phyloP scores from a whole-genome alignment of 2,888 invertebrate species.

The Erebia epiphron region DNA sequence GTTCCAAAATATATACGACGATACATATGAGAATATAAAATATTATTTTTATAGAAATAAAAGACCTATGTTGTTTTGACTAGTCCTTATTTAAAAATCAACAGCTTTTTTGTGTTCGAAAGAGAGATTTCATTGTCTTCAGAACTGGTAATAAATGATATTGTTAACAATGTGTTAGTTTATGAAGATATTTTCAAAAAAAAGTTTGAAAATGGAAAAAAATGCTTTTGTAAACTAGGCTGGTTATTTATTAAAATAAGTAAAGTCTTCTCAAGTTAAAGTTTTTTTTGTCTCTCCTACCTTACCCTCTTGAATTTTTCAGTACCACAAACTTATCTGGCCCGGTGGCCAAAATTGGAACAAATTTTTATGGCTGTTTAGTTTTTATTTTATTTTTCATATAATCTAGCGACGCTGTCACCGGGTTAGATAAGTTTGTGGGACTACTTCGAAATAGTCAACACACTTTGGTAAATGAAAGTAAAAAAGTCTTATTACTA shows the following conservation, averaged over 20 bases:
- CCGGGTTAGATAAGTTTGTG: too few relatives aligned
- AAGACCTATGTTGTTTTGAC: slow-evolving; percentile 54
- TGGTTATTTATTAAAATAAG: slow-evolving; percentile 79
- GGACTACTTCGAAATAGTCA: too few relatives aligned
- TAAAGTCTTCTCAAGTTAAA: slow-evolving; percentile 69
- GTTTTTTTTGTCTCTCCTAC: slow-evolving; percentile 18
- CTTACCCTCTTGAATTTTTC: too few relatives aligned
- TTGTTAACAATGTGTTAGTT: slow-evolving; percentile 32
- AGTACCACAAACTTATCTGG: too few relatives aligned
- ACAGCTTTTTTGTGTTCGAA: slow-evolving; percentile 41
- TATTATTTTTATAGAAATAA: slow-evolving; percentile 21
- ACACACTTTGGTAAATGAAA: neutral
- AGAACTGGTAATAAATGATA: slow-evolving; percentile 30
- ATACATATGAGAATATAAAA: slow-evolving; percentile 23
- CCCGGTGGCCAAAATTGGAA: too few relatives aligned
- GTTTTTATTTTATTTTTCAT: too few relatives aligned
- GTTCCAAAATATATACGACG: slow-evolving; percentile 24
- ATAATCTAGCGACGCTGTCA: too few relatives aligned
- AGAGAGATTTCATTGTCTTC: slow-evolving; percentile 26
- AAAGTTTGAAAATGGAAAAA: slow-evolving; percentile 54
- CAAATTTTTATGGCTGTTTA: too few relatives aligned
- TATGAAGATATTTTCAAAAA: slow-evolving; percentile 34
- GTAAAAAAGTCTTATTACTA: neutral
- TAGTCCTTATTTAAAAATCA: slow-evolving; percentile 58
- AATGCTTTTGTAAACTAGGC: slow-evolving; percentile 76